Conservation (phyloP, 2,888 invertebrate species). For the Disparrhopalites patrizii region DNA sequence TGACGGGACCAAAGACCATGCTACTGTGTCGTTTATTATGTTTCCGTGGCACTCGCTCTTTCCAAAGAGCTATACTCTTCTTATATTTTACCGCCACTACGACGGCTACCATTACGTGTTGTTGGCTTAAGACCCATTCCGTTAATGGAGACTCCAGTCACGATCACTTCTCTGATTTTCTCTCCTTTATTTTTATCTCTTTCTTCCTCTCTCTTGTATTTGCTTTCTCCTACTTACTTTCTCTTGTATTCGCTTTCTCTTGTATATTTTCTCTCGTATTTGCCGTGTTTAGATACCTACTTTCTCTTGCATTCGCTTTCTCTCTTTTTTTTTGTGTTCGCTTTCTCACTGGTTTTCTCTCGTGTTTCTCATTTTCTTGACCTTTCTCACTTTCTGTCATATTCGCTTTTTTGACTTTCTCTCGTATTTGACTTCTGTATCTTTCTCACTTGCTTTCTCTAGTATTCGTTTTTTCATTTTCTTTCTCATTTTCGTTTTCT, state of each 20-base stretch:
- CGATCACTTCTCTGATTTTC: conserved; percentile 15
- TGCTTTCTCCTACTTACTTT: not conserved
- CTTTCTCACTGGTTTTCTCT: no score
- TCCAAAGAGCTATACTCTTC: no score
- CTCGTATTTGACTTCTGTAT: no score
- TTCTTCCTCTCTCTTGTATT: conserved; percentile 22
- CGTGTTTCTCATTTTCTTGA: no score
- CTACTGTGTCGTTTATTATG: not conserved
- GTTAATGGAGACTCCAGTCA: conserved; percentile 31
- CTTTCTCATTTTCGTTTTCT: not conserved
- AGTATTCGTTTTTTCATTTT: not conserved
- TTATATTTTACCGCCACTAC: no score
- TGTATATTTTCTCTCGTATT: not conserved
- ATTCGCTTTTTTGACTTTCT: no score
- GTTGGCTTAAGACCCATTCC: conserved; percentile 28
- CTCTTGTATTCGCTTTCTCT: conserved; percentile 7
- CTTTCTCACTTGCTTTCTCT: no score
- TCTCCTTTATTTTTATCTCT: conserved; percentile 14
- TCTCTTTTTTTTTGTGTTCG: no score
- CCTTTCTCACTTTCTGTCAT: no score
- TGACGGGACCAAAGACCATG: not conserved
- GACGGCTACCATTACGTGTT: not conserved
- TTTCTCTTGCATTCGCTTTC: no score
- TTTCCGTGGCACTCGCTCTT: not conserved
- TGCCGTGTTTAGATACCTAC: conserved; percentile 3